Conservation (phyloP, 1,140 invertebrate genomes). For the Ladona fulva region DNA sequence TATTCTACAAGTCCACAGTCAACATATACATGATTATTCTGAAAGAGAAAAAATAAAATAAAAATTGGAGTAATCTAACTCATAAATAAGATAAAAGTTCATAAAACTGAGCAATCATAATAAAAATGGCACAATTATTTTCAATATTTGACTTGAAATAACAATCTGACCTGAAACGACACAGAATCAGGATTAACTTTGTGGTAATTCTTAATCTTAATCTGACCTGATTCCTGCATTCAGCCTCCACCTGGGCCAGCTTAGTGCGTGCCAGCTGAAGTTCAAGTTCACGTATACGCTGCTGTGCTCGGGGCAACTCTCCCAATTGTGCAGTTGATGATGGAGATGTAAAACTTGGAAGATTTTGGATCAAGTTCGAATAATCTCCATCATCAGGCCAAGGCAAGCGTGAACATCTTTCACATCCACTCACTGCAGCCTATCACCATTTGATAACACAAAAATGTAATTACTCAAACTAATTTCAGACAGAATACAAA, state of each 20-base stretch:
- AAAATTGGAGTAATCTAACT: not conserved
- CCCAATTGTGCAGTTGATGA: slow-evolving; percentile 27
- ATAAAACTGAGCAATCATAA: not conserved
- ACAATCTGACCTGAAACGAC: too few relatives aligned
- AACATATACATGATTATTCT: not conserved
- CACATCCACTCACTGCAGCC: not conserved
- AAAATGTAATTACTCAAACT: too few relatives aligned
- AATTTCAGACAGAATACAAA: too few relatives aligned
- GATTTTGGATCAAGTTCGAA: not conserved
- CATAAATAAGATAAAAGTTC: slow-evolving; percentile 12
- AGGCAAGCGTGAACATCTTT: not conserved
- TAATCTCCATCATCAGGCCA: not conserved
- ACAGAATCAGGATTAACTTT: too few relatives aligned
- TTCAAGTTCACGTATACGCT: slow-evolving; percentile 82
- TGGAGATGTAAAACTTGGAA: slow-evolving; percentile 24
- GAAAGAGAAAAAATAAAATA: not conserved
- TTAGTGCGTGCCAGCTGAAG: slow-evolving; percentile 94
- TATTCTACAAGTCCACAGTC: too few relatives aligned
- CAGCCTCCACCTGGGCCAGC: slow-evolving; percentile 90
- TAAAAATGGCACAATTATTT: too few relatives aligned
- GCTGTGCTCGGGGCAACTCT: slow-evolving; percentile 37
- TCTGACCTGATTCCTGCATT: slow-evolving; percentile 86
- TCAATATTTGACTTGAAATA: too few relatives aligned
- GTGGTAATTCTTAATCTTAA: slow-evolving; percentile 3
- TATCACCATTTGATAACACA: not conserved